Base-by-base conservation (phyloP, 2,888 invertebrate genomes). In the Masnerella sp. region DNA sequence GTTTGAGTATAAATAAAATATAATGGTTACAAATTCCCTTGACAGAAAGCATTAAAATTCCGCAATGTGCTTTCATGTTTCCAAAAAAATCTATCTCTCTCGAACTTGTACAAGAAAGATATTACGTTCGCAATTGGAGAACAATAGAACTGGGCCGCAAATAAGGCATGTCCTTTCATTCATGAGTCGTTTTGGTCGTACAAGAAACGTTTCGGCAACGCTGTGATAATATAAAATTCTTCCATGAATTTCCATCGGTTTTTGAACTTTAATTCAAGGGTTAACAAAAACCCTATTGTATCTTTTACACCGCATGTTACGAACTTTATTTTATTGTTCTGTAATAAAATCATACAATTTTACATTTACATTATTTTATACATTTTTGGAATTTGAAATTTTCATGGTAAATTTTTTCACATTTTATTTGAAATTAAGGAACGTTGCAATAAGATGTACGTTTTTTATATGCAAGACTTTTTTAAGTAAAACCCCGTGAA, bases 101-200 rank as follows among this genome's bases (percentile, higher is more conserved):
- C 18, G 9, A 4, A 32, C 47, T 32, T 32, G 17, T 15, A 17
- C 30, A 12, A 28, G 11, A 40, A 40, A 17, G 20, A 25, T 25
- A 25, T 15, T 28, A 7, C 17, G 32, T 20, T 45, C 25, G 20
- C 58, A 45, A 45, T 30, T 34, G 43, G 45, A 45, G 58, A 58
- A 58, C 58, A 58, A 43, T 34, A 30, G 15, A 22, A 14, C 15
- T 45, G 43, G 17, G 43, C 32, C 56, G 34, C 34, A 58, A 58
- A 56, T 32, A 43, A 42, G 43, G 17, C 12, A 58, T 40, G 12
- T 22, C 17, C 34, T 45, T 58, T 58, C 45, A 45, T 45, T 43
- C 42, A 34, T 42, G 54, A 54, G 14, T 7, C 11, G 40, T 11
- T 43, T 56, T 56, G 43, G 42, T 20, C 11, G 4, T 8, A 8